Evolutionary conservation across 2,113 vertebrate genomes (phyloP).

Genomic region (Tricholaema leucomelas): DNA sequence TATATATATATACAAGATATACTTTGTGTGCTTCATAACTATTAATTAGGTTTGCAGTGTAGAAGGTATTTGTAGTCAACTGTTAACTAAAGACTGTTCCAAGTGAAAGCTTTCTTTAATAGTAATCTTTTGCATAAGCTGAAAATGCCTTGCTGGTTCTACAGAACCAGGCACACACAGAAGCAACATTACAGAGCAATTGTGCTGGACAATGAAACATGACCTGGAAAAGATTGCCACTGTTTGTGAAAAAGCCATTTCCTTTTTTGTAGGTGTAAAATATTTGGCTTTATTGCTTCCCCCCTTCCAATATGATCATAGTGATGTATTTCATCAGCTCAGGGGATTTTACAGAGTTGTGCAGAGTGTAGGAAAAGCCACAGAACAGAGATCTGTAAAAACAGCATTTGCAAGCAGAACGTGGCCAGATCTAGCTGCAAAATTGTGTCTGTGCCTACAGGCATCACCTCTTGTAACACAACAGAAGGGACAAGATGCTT

Average conservation of each 20-base stretch:
- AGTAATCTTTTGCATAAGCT: background rate
- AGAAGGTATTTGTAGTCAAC: background rate
- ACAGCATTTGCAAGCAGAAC: background rate
- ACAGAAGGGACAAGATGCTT: background rate
- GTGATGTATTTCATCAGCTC: background rate
- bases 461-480: background rate
- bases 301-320: background rate
- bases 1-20: too few relatives aligned
- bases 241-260: background rate
- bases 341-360: background rate
- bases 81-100: background rate
- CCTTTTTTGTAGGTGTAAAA: background rate
- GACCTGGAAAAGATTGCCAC: background rate
- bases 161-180: background rate
- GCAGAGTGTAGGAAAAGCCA: background rate
- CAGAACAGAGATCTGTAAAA: background rate
- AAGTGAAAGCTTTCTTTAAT: background rate
- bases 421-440: background rate
- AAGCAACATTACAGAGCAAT: background rate
- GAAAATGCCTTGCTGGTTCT: background rate
- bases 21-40: background rate
- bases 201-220: background rate
- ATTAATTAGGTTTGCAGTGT: background rate
- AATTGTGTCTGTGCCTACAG: background rate
- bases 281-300: background rate